Conservation (phyloP, 2,797 vertebrate genomes). For the Kryptopterus vitreolus region DNA sequence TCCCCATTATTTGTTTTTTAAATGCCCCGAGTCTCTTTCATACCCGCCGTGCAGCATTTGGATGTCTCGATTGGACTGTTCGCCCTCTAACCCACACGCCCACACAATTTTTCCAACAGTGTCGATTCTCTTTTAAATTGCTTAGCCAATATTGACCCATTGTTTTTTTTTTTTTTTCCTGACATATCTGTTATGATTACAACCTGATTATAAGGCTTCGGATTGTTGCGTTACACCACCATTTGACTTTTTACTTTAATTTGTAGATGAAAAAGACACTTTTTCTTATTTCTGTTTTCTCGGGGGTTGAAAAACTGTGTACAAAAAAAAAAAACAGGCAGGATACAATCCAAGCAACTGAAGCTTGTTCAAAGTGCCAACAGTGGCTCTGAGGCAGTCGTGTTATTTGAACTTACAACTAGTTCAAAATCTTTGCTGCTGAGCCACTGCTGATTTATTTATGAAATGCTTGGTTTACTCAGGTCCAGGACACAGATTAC, state of each 20-base stretch:
- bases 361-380: background rate
- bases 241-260: background rate
- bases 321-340: background rate
- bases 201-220: background rate
- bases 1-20: background rate
- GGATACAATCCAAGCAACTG: background rate
- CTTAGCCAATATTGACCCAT: background rate
- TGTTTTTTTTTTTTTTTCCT: background rate
- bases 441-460: background rate
- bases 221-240: background rate
- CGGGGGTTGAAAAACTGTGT: background rate
- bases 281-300: background rate
- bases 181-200: background rate
- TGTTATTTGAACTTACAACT: background rate
- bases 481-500: background rate
- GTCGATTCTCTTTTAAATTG: background rate
- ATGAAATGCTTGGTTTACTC: constrained; percentile 20
- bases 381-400: background rate
- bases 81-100: background rate
- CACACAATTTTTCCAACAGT: background rate
- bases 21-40: background rate
- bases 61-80: background rate
- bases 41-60: background rate
- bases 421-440: background rate
- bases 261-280: background rate